Base-by-base conservation (phyloP, 2,888 invertebrate species). In the Pocota personata region DNA sequence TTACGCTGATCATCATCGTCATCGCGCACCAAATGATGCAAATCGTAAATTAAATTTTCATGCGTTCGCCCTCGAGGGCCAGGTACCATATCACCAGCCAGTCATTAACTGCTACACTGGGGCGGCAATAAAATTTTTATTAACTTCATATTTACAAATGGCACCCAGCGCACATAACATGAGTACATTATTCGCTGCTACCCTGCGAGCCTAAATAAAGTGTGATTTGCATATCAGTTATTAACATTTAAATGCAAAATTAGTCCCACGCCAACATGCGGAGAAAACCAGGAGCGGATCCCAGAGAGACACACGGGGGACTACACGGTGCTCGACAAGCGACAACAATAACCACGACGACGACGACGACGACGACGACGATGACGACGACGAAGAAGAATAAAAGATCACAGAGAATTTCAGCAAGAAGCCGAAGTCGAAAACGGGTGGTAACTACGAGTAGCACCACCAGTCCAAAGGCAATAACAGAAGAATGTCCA, bases 221-320 rank as follows among this genome's bases (percentile, higher is more conserved):
- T 87, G 73, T 82, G 82, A 87, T 87, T 87, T 87, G 87, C 87
- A 87, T 87, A 87, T 87, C 87, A 82, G 82, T 87, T 87, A 87
- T 87, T 87, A 87, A 82, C 78, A 87, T 87, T 87, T 82, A 87
- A 82, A 82, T 82, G 87, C 82, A 82, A 87, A 87, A 87, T 87
- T 82, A 87, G 87, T 82, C 87, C 77, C 82, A 87, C 82, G 82
- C 82, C 82, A 73, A 71, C 60, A 55, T 62, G 40, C 46, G 60
- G 66, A 75, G 62, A 82, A 73, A 52, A 82, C 86, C 86, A 82
- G 86, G 77, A 77, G 86, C 86, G 86, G 77, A 84, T 57, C 50
- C n/a, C 14, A 77, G 60, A 72, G 75, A 40, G 76, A 43, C 52
- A 64, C 30, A 24, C 48, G 58, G 58, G 50, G 52, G 48, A 62